Base-by-base conservation (phyloP, 2,797 vertebrate species). In the Sebastes variabilis region DNA sequence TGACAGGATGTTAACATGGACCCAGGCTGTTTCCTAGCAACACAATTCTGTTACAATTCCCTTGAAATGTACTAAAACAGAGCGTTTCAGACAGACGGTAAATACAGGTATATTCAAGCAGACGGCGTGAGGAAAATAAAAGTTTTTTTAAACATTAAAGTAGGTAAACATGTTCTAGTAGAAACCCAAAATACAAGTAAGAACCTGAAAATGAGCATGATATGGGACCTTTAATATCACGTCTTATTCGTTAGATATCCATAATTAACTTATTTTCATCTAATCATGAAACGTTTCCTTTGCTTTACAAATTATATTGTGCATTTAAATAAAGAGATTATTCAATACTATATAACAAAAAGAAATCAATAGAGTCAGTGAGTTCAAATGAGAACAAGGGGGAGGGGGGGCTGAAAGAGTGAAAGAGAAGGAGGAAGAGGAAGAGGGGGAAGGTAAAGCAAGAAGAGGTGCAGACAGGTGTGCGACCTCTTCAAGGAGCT, bases 401-500 rank as follows among this genome's bases (percentile, higher is more conserved):
- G 1, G 4, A 1, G 8, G 18, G 8, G 24, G 2, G 32, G 54
- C 62, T 3, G 11, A 29, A 36, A 20, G 22, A 18, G 64, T 4
- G 55, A 65, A 54, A 42, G 64, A 72, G 29, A 46, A 14, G 6
- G 30, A n/a, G 27, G 8, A 9, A 14, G 24, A 5, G 2, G 29
- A 9, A 14, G 24, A 4, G 2, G 29, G 38, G 30, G 61, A 10
- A 16, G 56, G 64, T 49, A 42, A 87, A 64, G 67, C 84, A 86
- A 88, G 77, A 70, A 30, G 71, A 90, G 85, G 90, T 81, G 88
- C 83, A 89, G 90, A 91, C 93, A 94, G 94, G 94, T 95, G 94
- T 88, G 88, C 24, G 87, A 92, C 91, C 91, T 89, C 76, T 73
- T 66, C 13, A 5, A 76, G 74, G 77, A 81, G 86, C 84, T 74